Evolutionary conservation across 2,797 vertebrate species (phyloP).

Genomic region (Fundulus diaphanus): DNA sequence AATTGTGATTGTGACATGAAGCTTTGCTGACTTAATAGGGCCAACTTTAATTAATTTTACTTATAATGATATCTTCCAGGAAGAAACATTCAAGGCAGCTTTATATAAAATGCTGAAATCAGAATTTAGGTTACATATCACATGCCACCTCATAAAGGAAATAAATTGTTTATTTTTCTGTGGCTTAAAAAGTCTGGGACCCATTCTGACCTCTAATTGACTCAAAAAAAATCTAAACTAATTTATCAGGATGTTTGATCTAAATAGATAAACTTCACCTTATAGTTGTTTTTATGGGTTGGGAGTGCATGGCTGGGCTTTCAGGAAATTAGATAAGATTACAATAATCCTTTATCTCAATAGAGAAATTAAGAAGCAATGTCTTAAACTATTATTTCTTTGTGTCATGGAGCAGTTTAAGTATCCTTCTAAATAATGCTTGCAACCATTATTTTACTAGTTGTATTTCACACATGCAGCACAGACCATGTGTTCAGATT

Average conservation of each 20-base stretch:
- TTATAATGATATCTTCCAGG: not conserved
- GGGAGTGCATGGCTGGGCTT: not conserved
- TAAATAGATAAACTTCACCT: not conserved
- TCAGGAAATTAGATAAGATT: not conserved
- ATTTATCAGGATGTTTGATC: not conserved
- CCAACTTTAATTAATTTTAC: not conserved
- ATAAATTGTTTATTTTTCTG: not conserved
- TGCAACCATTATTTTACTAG: not conserved
- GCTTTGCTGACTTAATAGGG: conserved; percentile 1
- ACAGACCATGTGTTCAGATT: not conserved
- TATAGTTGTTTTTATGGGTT: not conserved
- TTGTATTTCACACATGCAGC: not conserved
- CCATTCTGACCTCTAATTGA: not conserved
- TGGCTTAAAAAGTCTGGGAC: not conserved
- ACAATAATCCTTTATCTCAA: not conserved
- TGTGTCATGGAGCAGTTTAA: not conserved
- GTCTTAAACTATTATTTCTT: not conserved
- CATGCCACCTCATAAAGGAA: not conserved
- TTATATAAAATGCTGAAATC: not conserved
- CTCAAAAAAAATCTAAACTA: not conserved
- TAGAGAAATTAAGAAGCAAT: not conserved
- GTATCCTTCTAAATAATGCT: not conserved
- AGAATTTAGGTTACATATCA: not conserved
- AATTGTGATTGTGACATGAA: not conserved
- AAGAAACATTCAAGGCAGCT: not conserved